Evolutionary conservation across 1,140 invertebrate species (phyloP).

Genomic region (Harlomillsia oculata): DNA sequence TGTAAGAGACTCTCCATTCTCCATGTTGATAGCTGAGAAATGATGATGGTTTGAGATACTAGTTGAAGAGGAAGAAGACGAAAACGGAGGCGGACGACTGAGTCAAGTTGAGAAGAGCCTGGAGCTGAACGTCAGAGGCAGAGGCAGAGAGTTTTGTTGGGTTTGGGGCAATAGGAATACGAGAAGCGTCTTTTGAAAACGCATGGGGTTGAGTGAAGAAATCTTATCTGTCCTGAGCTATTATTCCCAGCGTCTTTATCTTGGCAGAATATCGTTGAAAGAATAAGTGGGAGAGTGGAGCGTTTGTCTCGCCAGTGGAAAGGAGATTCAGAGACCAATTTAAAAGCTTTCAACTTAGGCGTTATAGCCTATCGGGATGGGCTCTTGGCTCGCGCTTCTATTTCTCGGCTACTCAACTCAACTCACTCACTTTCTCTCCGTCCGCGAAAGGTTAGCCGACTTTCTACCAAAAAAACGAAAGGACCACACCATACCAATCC

Average conservation of each 20-base stretch:
- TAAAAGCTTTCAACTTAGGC: constrained; percentile 33
- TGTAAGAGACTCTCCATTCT: too few species aligned
- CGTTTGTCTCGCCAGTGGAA: neutral
- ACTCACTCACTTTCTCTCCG: neutral
- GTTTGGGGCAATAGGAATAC: neutral
- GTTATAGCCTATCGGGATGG: constrained; percentile 21
- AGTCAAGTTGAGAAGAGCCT: too few species aligned
- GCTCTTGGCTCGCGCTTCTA: neutral
- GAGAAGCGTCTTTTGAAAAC: neutral
- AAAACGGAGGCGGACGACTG: too few species aligned
- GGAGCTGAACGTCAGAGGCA: neutral
- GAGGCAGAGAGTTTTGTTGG: constrained; percentile 7
- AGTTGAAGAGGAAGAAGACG: constrained; percentile 6
- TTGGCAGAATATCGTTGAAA: constrained; percentile 31
- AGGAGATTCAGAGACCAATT: constrained; percentile 26
- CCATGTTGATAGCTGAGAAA: constrained; percentile 10
- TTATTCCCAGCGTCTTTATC: constrained; percentile 30
- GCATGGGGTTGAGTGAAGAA: constrained; percentile 3
- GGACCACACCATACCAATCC: constrained; percentile 2
- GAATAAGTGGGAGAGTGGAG: constrained; percentile 8
- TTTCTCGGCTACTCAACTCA: neutral
- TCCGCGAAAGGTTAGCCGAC: neutral
- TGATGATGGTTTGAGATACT: constrained; percentile 17
- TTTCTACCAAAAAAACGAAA: neutral
- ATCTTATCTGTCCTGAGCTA: constrained; percentile 29